Conservation (phyloP, 1,140 invertebrate species). For the Bombus turneri region DNA sequence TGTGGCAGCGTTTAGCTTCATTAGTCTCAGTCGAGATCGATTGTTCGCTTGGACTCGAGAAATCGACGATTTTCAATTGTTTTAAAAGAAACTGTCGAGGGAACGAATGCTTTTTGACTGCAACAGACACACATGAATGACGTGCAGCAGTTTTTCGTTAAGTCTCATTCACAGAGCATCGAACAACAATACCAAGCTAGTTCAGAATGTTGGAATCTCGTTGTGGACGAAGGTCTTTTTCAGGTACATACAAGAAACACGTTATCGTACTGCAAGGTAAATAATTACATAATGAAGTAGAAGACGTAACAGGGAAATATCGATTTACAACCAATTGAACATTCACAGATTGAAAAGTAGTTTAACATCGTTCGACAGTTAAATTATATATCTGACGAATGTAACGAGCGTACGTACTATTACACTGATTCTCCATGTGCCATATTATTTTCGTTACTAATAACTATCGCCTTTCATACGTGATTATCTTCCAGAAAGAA, state of each 20-base stretch:
- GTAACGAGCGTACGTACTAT: not conserved
- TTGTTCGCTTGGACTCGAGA: not conserved
- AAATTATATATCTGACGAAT: not conserved
- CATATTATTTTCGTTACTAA: not conserved
- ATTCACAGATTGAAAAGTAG: slow-evolving; percentile 4
- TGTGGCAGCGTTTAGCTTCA: no score
- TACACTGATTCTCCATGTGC: not conserved
- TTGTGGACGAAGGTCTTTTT: slow-evolving; percentile 76
- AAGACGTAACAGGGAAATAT: slow-evolving; percentile 9
- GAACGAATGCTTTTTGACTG: slow-evolving; percentile 11
- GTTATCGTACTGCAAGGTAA: slow-evolving; percentile 36
- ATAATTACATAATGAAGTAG: slow-evolving; percentile 33
- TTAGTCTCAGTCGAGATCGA: not conserved
- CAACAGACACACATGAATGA: slow-evolving; percentile 74
- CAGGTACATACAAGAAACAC: slow-evolving; percentile 71
- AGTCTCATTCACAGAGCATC: slow-evolving; percentile 64
- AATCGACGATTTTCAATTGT: not conserved
- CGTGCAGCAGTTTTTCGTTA: slow-evolving; percentile 73
- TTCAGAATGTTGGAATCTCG: slow-evolving; percentile 79
- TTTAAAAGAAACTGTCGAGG: not conserved
- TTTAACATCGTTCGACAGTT: not conserved
- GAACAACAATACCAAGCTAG: slow-evolving; percentile 53
- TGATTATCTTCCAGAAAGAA: no score
- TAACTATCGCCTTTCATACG: no score
- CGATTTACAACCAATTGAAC: not conserved